phyloP scores from a whole-genome alignment of 2,888 invertebrate species.

The Eugnorisma glareosa region DNA sequence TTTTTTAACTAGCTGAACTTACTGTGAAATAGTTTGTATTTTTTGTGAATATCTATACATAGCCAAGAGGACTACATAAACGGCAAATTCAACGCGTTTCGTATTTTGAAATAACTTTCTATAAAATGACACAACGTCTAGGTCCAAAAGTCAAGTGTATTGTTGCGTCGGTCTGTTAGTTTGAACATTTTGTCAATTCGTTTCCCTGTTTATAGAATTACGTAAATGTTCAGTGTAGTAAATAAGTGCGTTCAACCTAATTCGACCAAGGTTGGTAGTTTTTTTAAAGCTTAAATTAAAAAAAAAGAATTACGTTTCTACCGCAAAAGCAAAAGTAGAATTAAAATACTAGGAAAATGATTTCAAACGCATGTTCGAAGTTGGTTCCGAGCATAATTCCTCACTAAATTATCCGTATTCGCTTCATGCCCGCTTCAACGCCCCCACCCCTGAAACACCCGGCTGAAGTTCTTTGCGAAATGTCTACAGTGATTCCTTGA shows the following conservation, averaged over 20 bases:
- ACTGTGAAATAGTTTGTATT: too few relatives aligned
- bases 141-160: neutral
- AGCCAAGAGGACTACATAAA: neutral
- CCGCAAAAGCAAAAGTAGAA: conserved; percentile 18
- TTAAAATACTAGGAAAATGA: conserved; percentile 53
- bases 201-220: neutral
- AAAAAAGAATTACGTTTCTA: neutral
- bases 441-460: conserved; percentile 74
- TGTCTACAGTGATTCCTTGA: conserved; percentile 91
- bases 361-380: conserved; percentile 74
- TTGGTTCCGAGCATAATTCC: conserved; percentile 83
- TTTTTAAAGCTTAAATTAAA: neutral
- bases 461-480: conserved; percentile 87
- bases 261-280: neutral
- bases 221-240: too few relatives aligned
- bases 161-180: neutral
- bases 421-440: conserved; percentile 84
- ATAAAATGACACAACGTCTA: neutral
- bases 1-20: too few relatives aligned
- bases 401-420: conserved; percentile 86
- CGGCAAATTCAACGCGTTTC: neutral
- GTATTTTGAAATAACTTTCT: neutral
- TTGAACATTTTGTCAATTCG: neutral
- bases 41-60: neutral
- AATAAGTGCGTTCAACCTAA: neutral